Base-by-base conservation (phyloP, 2,888 invertebrate species). In the Caenorhabditis sp. region DNA sequence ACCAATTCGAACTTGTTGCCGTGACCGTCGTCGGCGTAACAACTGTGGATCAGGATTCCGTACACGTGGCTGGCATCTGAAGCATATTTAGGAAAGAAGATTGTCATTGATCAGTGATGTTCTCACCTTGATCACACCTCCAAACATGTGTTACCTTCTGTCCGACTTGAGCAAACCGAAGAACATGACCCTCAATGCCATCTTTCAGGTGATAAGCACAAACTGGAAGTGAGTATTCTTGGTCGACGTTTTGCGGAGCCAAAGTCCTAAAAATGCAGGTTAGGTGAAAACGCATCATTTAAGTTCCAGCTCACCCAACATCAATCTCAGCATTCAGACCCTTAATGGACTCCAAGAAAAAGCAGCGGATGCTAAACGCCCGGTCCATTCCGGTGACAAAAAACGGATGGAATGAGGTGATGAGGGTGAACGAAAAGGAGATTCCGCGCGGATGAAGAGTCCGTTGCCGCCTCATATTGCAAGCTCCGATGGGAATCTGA, bases 1-100 rank as follows among this genome's bases (percentile, higher is more conserved):
- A 91, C 85, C 64, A 91, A 80, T 51, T 90, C 88, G 77, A 92
- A 90, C 26, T 88, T 86, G 69, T 91, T 91, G 3, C 91, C 91
- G n/a, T 84, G 85, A 0, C 91, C 91, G 71, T 91, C 91, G 70
- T 91, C 91, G 13, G 92, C 91, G 77, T 85, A 91, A 68, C 91
- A 91, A 55, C 88, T 88, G 78, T 91, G 91, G 53, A 91, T 89
- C 53, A 91, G 74, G 60, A 91, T 85, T 11, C 91, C 91, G 76
- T 90, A 91, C 11, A 91, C 84, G 40, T 83, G 87, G 18, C 87
- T 89, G 13, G 89, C 91, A 35, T 82, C 89, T 89, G 56, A 80
- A 83, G 2, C 8, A 15, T 9, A 15, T 40, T 40, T 40, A n/a
- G n/a, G n/a, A n/a, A n/a, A n/a, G n/a, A n/a, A n/a, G 40, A 9